phyloP scores from a whole-genome alignment of 2,797 vertebrate species.

The Pangasius larnaudii region DNA sequence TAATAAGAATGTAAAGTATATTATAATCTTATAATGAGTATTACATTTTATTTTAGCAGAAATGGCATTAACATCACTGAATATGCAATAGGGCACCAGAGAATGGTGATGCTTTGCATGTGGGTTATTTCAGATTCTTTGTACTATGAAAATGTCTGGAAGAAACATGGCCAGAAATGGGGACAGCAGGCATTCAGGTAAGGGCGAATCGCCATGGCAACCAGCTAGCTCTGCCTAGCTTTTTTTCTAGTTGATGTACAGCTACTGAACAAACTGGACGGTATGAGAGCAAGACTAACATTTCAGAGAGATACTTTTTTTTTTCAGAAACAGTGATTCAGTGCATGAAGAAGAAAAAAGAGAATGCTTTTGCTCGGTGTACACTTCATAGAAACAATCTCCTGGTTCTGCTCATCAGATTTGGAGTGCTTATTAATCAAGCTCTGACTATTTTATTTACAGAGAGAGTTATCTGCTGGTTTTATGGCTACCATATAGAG shows the following conservation, averaged over 20 bases:
- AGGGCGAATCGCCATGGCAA: no score
- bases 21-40: no score
- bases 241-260: no score
- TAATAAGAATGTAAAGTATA: neutral
- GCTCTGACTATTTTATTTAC: neutral
- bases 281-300: neutral
- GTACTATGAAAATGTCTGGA: neutral
- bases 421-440: neutral
- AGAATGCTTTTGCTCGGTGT: neutral
- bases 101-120: neutral
- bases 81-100: neutral
- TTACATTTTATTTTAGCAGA: neutral
- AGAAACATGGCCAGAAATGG: no score
- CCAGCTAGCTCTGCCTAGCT: no score
- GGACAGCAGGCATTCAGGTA: neutral
- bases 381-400: neutral
- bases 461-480: neutral
- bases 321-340: no score
- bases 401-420: neutral
- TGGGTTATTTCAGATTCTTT: neutral
- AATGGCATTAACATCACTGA: neutral
- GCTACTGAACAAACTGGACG: neutral
- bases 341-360: no score
- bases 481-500: neutral
- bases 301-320: neutral